Base-by-base conservation (phyloP, 53 echinoderm and acorn worm genomes). In the Paelopatides confundens region DNA sequence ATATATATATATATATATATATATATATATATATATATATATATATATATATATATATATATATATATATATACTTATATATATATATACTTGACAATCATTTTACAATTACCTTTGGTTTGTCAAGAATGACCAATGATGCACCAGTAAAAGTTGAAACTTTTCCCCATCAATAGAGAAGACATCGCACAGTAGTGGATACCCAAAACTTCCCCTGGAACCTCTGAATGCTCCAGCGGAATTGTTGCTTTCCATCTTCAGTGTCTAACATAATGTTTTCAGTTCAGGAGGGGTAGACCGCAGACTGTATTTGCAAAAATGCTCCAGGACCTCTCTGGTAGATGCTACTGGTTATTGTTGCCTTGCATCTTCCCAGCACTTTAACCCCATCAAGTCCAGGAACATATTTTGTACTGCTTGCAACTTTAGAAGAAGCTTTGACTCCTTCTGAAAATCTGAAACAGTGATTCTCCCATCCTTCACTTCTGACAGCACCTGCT, bases 261-360 rank as follows among this genome's bases (percentile, higher is more conserved):
- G 79, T 18, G 51, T 52, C 28, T 53, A 30, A 53, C 79, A 79
- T 27, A 79, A 79, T 10, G 79, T 31, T 17, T 79, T 79, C 32
- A 79, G 53, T 32, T 79, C 79, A 53, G 35, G 79, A 79, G 79
- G 54, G 18, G 54, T 53, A 4, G 79, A 31, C 13, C 79, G 31
- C 33, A 78, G 54, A 33, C 31, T 78, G 49, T 51, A 78, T 13
- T 31, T 52, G 31, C 53, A 78, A 27, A 78, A 78, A 53, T 78
- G 79, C 43, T 78, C 79, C 34, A 78, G 53, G 13, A 51, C 79
- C 43, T 50, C 50, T 29, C 79, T 31, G 13, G 50, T 53, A 3
- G 79, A 30, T 79, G 50, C 79, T 8, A 3, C 31, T 3, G 79
- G 79, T 13, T 79, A 79, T 15, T 53, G 40, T 3, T 78, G 12